Evolutionary conservation across 2,113 vertebrate species (phyloP), one percentile per base, ranked within the genome.

Genomic region (Mellivora capensis): DNA sequence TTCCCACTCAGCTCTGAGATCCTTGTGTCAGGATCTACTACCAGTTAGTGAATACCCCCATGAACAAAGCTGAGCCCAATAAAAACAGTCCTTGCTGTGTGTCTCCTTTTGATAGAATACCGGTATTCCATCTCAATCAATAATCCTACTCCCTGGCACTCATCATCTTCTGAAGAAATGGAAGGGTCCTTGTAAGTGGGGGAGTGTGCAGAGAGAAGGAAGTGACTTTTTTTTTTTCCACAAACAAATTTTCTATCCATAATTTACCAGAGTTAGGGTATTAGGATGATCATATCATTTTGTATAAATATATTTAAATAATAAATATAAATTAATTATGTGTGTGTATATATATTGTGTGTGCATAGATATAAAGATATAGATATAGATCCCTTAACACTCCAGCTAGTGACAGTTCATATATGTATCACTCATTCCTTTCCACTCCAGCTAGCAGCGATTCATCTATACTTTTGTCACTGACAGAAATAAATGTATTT

Each of bases 241-340:
- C 20, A 61, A 93, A 59, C 13, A 96, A 87, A 3, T 59, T 90
- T 94, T 79, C 54, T 95, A 31, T 13, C 57, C 49, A 44, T 27
- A 95, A 90, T 77, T 93, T 23, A 44, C 85, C 81, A 97, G n/a
- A 96, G 93, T 80, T 90, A 94, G 17, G 61, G 37, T 54, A 67
- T 39, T 72, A 80, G n/a, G 27, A 61, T 82, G 39, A n/a, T n/a
- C 29, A 5, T 74, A 82, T 44, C 57, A 49, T 62, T 31, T 52
- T 81, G 69, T 23, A n/a, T 13, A 31, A 34, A 64, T 85, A 87
- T 94, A 37, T 69, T 69, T 69, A 69, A 37, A 10, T 77, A 52
- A 74, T 44, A 15, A 76, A 14, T 76, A 76, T 44, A 76, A 44
- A 44, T 44, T 12, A 74, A 42, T 27, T 17, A 52, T 79, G 67